Conservation (phyloP, 2,797 vertebrate species). For the Austrolebias charrua region DNA sequence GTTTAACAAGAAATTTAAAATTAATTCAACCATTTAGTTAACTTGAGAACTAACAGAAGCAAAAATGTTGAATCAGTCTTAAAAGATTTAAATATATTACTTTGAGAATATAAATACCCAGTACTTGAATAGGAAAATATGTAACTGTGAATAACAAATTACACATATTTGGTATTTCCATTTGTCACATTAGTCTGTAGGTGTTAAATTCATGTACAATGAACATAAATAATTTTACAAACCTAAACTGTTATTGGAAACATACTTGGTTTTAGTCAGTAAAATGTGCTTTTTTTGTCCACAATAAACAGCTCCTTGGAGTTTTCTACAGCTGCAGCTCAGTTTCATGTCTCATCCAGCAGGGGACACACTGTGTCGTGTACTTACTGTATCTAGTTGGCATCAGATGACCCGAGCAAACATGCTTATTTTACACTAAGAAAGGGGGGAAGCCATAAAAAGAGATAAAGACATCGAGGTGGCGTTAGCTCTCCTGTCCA, state of each 20-base stretch:
- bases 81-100: not conserved
- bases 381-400: constrained; percentile 30
- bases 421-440: constrained; percentile 2
- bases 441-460: constrained; percentile 1
- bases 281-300: not conserved
- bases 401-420: constrained; percentile 14
- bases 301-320: too few relatives aligned
- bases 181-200: too few relatives aligned
- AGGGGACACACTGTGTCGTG: constrained; percentile 52
- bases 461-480: not conserved
- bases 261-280: not conserved
- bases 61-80: too few relatives aligned
- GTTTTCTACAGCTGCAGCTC: not conserved
- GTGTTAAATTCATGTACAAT: not conserved
- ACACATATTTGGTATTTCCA: too few relatives aligned
- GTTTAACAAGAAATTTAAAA: not conserved
- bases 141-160: too few relatives aligned
- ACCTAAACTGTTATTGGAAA: too few relatives aligned
- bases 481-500: not conserved
- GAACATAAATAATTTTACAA: not conserved
- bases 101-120: not conserved
- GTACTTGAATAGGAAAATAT: too few relatives aligned
- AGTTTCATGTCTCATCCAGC: constrained; percentile 52
- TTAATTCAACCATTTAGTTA: too few relatives aligned
- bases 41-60: too few relatives aligned